Evolutionary conservation across 2,888 invertebrate genomes (phyloP).

Genomic region (Willowsia nigromaculata): DNA sequence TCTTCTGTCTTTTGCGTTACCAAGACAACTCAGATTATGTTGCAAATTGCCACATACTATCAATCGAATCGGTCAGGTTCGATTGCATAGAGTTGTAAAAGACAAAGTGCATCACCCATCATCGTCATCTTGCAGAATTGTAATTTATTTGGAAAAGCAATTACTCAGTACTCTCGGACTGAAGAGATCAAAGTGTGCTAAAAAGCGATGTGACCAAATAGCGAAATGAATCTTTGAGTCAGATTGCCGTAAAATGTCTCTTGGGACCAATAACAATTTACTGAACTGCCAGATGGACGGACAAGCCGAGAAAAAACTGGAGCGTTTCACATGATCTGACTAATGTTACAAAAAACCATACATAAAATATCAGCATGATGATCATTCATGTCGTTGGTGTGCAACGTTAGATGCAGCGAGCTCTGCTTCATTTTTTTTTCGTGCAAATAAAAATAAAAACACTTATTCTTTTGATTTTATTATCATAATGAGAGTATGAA

Average conservation of each 20-base stretch:
- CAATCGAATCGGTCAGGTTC: slow-evolving; percentile 42
- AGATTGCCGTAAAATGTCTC: no score
- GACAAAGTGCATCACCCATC: slow-evolving; percentile 14
- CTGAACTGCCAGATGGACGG: background rate
- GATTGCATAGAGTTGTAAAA: slow-evolving; percentile 30
- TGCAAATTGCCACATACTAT: slow-evolving; percentile 43
- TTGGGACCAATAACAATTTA: no score
- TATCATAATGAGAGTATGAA: slow-evolving; percentile 32
- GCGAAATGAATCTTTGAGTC: background rate
- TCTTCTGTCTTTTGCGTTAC: background rate
- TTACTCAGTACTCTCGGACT: slow-evolving; percentile 38
- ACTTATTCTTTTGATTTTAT: background rate
- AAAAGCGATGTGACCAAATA: no score
- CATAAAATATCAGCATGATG: background rate
- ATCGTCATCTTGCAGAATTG: slow-evolving; percentile 44
- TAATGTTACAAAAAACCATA: background rate
- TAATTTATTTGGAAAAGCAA: slow-evolving; percentile 61
- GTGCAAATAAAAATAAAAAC: slow-evolving; percentile 12
- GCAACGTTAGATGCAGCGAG: background rate
- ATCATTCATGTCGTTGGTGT: slow-evolving; percentile 15
- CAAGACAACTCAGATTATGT: background rate
- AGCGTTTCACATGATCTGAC: background rate
- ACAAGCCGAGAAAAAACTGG: background rate
- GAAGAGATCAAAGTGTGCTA: slow-evolving; percentile 51
- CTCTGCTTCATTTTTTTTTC: background rate